Base-by-base conservation (phyloP, 2,113 vertebrate species). In the Todiramphus chloris region DNA sequence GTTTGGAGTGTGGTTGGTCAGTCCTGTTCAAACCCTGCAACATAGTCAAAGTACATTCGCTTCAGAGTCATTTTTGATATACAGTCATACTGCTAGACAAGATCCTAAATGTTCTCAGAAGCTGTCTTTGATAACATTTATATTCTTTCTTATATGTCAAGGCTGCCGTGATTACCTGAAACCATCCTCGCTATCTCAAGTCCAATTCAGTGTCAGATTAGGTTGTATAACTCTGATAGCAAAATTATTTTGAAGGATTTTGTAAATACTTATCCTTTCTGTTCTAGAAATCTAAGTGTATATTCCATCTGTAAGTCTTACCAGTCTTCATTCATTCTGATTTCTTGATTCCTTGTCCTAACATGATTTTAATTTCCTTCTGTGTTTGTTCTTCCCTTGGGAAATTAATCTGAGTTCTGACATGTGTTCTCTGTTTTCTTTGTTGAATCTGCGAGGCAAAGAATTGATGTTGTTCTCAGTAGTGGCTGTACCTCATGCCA, bases 311-410 rank as follows among this genome's bases (percentile, higher is more conserved):
- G 1, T 83, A 48, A 67, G 83, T 63, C 37, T 50, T 84, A 28
- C 23, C n/a, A 62, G 37, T 70, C 28, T 63, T 92, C 23, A 87
- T n/a, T 87, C 50, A 74, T 87, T 92, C 67, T 79, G 83, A 78
- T 87, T 94, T 87, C 89, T 92, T 89, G 86, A 92, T 92, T 95
- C 88, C 70, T 87, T 94, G 31, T 94, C 91, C 86, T 92, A 94
- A 93, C 41, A 77, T 80, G 53, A 89, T 94, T 93, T 92, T 83
- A 83, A 55, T 95, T 94, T 96, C 28, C 37, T 85, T 87, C 43
- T 85, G 25, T 82, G 73, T 87, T 91, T 94, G 63, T 82, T 75
- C 77, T 74, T 93, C 86, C 77, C 77, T 27, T 89, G 91, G 89
- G 91, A 94, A 94, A 95, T 96, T 91, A 93, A 43, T 94, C 75